A percentile compares a stretch with the other conserved stretches of the same genome.
These are phyloP conservation scores for Phataginus tetradactyla DNA, from an alignment of 2,797 vertebrate genomes.

Conservation along the genomic window DNA sequence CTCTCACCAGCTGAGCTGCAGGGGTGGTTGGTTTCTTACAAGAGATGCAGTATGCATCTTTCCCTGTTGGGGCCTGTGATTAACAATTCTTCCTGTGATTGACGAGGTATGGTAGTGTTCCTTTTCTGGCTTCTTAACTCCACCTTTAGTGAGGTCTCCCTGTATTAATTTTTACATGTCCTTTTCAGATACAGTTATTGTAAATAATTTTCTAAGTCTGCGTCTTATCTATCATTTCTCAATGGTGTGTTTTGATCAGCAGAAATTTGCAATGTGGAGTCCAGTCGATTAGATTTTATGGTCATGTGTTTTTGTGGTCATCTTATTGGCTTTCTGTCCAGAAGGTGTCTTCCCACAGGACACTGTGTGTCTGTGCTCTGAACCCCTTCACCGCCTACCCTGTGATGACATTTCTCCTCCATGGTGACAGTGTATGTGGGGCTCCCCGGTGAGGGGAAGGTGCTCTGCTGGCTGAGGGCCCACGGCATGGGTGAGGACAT, in stretches of 20 bases:
- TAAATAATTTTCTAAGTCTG: neutral
- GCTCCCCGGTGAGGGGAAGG: neutral
- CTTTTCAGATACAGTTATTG: neutral
- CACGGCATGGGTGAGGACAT: rapidly evolving
- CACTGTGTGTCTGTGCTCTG: neutral
- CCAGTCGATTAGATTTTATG: neutral
- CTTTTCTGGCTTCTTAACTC: too few relatives aligned
- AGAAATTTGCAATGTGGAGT: neutral
- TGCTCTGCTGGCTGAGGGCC: too few relatives aligned
- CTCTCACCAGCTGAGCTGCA: too few relatives aligned
- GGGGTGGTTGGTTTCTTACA: neutral
- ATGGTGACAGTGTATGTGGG: neutral
- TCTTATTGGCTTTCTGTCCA: neutral
- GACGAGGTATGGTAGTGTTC: too few relatives aligned
- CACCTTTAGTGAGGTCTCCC: neutral
- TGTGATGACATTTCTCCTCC: neutral
- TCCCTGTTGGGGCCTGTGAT: too few relatives aligned
- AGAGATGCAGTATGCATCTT: neutral
- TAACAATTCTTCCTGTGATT: too few relatives aligned
- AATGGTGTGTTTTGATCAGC: neutral
- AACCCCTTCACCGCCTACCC: neutral
- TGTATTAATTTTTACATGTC: neutral
- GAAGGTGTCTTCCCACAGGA: neutral
- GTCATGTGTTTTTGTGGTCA: neutral
- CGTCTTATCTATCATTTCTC: neutral